Evolutionary conservation across 2,113 vertebrate species (phyloP), one percentile per base, ranked within the genome.

Genomic region (Tinamus guttatus): DNA sequence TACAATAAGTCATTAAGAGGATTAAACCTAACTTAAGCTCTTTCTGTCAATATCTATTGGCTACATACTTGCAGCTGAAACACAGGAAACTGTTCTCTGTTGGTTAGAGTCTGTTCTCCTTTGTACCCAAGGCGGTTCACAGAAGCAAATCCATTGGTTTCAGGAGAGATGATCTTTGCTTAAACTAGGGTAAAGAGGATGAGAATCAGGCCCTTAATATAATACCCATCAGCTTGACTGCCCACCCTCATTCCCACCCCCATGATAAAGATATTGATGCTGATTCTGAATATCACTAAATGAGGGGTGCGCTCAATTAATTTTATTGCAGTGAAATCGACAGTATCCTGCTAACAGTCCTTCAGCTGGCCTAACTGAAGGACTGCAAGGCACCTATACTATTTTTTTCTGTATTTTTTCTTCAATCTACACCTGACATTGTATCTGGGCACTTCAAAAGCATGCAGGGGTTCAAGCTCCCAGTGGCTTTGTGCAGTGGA

Each of bases 1-100:
- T 43, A 75, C 18, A 81, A 54, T 64, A 94, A 94, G 54, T 94
- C 73, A 84, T 85, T 82, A 91, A 87, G 70, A 81, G 88, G 63
- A 92, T 71, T 87, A 94, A 71, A 65, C 19, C 1, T 2, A 78
- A 79, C 17, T 87, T 89, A 52, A 86, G 62, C 51, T 49, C 30
- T 69, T 83, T 38, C 56, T 85, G 80, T 56, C 83, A 71, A 7
- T 87, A 52, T 25, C 63, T 81, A 49, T 84, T 87, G 54, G 56
- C 69, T 86, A 32, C 1, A 1, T 88, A 12, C 11, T 41, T 49
- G 62, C 63, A 92, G 73, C 67, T 63, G 76, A 88, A 94, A 82
- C 24, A 15, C 43, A 87, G 51, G 27, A 85, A 67, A 30, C 36
- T 73, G 52, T 22, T 43, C 49, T 75, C 21, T 73, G 40, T 51